These are phyloP conservation scores for Aphelinus certus DNA, from an alignment of 1,140 invertebrate species.

Conservation along the genomic window DNA sequence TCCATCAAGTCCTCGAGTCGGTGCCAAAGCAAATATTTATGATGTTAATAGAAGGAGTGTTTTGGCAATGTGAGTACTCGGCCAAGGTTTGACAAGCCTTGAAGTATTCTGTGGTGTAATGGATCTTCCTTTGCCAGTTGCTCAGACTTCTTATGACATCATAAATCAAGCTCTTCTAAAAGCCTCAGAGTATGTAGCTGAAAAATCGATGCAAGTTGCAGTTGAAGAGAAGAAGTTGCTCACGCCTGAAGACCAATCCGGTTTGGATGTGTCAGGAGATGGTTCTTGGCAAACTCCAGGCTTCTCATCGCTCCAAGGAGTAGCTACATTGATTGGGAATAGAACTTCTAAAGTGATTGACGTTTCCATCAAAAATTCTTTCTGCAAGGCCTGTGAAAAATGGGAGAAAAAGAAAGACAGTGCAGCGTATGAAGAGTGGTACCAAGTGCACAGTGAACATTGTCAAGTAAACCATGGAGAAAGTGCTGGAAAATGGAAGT, in stretches of 20 bases:
- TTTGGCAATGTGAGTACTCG: constrained; percentile 16
- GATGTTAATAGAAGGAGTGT: constrained; percentile 26
- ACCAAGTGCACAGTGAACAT: neutral
- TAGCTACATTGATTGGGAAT: constrained; percentile 12
- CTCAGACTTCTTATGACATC: constrained; percentile 26
- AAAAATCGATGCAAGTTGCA: constrained; percentile 10
- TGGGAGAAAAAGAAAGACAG: neutral
- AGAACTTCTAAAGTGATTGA: neutral
- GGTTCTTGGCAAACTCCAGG: neutral
- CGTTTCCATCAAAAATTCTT: constrained; percentile 10
- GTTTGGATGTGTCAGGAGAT: constrained; percentile 7
- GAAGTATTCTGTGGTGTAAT: too few relatives aligned
- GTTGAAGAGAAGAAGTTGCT: constrained; percentile 9
- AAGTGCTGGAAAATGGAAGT: neutral
- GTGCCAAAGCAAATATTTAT: neutral
- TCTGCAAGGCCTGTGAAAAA: neutral
- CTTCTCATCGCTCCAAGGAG: neutral
- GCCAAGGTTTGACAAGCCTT: too few relatives aligned
- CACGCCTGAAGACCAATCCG: neutral
- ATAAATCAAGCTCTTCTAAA: constrained; percentile 16
- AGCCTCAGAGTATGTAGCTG: constrained; percentile 5
- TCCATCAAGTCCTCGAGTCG: too few relatives aligned
- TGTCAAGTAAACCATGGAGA: neutral
- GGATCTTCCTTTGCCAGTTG: neutral
- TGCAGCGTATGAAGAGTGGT: constrained; percentile 3